Percentiles rank a stretch among this genome's conserved stretches.
Conservation (phyloP, 92 coral and sea anemone genomes). For the Epizoanthus scotinus region DNA sequence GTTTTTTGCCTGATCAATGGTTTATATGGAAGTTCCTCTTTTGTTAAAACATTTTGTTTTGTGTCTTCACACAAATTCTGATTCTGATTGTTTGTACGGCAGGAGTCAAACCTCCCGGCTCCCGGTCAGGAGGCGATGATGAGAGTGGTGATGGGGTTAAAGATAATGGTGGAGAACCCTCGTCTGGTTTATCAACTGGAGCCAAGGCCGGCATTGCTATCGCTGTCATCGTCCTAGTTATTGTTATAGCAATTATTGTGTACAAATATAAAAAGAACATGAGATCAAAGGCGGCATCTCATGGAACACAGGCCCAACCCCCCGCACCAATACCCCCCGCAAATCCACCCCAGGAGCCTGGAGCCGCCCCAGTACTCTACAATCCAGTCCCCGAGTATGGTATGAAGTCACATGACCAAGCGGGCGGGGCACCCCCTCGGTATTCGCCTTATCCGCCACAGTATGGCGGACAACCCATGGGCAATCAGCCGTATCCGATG, state of each 20-base stretch:
- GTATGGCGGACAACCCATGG: too few species aligned
- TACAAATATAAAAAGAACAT: neutral
- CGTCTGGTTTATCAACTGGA: neutral
- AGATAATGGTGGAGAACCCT: neutral
- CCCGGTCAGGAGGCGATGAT: neutral
- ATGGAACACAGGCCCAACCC: neutral
- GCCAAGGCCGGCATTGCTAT: conserved; percentile 6
- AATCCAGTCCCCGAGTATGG: neutral
- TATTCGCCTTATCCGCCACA: neutral
- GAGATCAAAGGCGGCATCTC: neutral
- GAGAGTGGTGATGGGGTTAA: neutral
- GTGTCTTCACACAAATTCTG: too few species aligned
- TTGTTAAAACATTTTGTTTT: too few species aligned
- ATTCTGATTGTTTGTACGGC: neutral
- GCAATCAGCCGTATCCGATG: too few species aligned
- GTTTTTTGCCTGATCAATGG: too few species aligned
- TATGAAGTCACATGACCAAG: neutral
- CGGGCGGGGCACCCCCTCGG: neutral
- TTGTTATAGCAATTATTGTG: neutral
- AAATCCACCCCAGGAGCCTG: neutral
- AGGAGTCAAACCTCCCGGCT: conserved; percentile 9
- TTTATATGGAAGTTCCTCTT: too few species aligned
- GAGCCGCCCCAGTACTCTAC: neutral
- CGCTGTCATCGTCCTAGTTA: neutral
- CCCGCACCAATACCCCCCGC: conserved; percentile 19